Conservation (phyloP, 1,140 invertebrate genomes). For the Drosophila lacertosa region DNA sequence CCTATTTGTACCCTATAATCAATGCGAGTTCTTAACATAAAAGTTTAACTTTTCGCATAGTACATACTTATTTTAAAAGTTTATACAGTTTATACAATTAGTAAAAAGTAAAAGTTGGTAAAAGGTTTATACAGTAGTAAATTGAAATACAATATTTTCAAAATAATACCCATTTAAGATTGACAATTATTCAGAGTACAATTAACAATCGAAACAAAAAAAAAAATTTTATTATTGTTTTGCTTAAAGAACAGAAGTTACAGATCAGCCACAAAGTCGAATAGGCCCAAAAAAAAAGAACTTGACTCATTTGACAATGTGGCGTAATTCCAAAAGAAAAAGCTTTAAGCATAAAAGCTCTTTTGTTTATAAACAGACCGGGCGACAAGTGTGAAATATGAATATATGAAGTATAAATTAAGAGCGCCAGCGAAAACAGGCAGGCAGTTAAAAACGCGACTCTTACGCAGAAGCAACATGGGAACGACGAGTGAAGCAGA, state of each 20-base stretch:
- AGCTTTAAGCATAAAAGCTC: constrained; percentile 21
- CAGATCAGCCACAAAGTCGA: not conserved
- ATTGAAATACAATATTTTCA: no score
- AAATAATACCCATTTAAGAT: no score
- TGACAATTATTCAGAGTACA: no score
- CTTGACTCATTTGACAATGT: not conserved
- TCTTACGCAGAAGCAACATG: not conserved
- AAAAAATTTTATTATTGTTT: no score
- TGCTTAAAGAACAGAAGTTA: not conserved
- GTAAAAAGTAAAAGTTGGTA: no score
- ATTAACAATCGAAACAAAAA: no score
- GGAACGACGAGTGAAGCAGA: constrained; percentile 1
- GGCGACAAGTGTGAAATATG: not conserved
- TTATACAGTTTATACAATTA: no score
- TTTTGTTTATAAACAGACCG: constrained; percentile 5
- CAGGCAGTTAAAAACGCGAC: not conserved
- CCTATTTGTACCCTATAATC: no score
- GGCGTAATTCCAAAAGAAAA: constrained; percentile 1
- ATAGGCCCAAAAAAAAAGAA: not conserved
- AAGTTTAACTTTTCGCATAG: no score
- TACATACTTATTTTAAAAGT: no score
- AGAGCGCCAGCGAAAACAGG: not conserved
- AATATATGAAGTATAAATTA: not conserved
- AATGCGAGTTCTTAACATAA: no score
- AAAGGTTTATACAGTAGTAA: no score